Conservation (phyloP, 2,113 vertebrate genomes). For the Marmota monax region DNA sequence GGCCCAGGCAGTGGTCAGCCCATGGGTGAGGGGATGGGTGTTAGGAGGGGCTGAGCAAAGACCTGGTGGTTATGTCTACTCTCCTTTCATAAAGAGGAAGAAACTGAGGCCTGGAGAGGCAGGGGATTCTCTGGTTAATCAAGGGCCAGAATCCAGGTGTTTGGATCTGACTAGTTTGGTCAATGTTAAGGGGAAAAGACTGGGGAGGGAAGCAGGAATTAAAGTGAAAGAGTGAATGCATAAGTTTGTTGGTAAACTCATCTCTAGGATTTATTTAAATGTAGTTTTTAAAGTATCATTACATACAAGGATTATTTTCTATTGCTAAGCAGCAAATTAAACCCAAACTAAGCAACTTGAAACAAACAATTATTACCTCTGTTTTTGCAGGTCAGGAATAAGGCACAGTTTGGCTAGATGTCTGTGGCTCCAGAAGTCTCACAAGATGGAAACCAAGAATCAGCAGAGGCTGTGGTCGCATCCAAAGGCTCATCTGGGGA, state of each 20-base stretch:
- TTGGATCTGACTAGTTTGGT: not conserved
- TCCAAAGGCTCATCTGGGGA: not conserved
- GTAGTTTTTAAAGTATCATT: slow-evolving; percentile 15
- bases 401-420: not conserved
- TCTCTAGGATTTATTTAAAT: not conserved
- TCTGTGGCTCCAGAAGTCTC: not conserved
- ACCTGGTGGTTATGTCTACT: not conserved
- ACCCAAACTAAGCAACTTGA: slow-evolving; percentile 13
- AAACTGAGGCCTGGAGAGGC: not conserved
- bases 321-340: not conserved
- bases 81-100: not conserved
- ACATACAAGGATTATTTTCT: not conserved
- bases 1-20: not conserved
- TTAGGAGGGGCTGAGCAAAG: fast-evolving
- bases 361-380: not conserved
- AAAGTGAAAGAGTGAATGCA: not conserved
- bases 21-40: not conserved
- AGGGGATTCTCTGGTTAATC: not conserved
- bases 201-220: not conserved
- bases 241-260: not conserved
- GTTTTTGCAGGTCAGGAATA: not conserved
- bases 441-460: not conserved
- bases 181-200: not conserved
- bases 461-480: not conserved
- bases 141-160: not conserved